These are phyloP conservation scores for Parauchenoglanis ngamensis DNA, from an alignment of 2,797 vertebrate species.

Conservation along the genomic window DNA sequence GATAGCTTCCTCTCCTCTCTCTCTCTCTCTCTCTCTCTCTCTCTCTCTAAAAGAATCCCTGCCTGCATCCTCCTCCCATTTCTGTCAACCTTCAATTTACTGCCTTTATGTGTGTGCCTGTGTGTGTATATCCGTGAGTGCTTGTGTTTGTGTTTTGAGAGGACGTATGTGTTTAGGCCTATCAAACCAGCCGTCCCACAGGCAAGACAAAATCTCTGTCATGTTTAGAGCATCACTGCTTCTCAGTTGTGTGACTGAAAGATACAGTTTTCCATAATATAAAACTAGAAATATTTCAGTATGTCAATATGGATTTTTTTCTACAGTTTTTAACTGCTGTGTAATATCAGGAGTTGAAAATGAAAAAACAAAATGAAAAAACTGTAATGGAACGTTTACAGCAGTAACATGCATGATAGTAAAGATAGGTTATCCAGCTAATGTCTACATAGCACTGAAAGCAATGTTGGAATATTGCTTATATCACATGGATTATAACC, in stretches of 20 bases:
- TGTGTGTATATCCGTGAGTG: conserved; percentile 8
- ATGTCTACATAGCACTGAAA: background rate
- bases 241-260: background rate
- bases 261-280: background rate
- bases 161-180: background rate
- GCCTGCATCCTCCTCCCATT: conserved; percentile 38
- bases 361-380: background rate
- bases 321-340: background rate
- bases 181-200: conserved; percentile 16
- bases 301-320: background rate
- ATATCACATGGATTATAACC: background rate
- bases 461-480: background rate
- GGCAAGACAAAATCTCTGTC: background rate
- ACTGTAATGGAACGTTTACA: background rate
- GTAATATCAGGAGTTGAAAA: background rate
- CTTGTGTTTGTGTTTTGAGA: background rate
- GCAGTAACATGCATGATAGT: background rate
- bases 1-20: conserved; percentile 54
- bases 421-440: background rate
- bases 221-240: background rate
- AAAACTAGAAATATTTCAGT: background rate
- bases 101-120: conserved; percentile 26
- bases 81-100: conserved; percentile 48
- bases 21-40: conserved; percentile 13
- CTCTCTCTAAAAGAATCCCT: conserved; percentile 40